Conservation (phyloP, 2,888 invertebrate species). For the Allolobophora icterica region DNA sequence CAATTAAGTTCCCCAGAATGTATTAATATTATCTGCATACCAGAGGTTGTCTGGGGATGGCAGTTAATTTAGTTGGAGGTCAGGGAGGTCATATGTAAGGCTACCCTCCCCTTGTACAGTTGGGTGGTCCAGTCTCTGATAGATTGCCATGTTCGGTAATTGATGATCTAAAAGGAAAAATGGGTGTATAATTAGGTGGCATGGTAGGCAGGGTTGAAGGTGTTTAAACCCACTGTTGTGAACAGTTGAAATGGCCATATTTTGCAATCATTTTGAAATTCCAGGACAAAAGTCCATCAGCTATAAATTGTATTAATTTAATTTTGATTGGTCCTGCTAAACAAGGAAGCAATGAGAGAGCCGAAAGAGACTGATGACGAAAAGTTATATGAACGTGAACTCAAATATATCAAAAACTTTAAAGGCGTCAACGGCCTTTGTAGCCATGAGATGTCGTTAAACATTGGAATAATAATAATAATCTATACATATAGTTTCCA, state of each 20-base stretch:
- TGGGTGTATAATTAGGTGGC: neutral
- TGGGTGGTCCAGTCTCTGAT: neutral
- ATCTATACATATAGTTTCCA: too few relatives aligned
- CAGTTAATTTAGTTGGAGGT: neutral
- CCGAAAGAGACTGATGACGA: too few relatives aligned
- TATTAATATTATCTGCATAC: slow-evolving; percentile 11
- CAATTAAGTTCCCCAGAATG: neutral
- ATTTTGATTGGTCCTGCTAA: too few relatives aligned
- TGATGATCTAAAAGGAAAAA: neutral
- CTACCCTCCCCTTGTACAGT: neutral
- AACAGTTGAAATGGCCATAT: neutral
- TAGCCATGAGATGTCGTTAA: too few relatives aligned
- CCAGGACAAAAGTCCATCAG: neutral
- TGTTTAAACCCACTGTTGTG: neutral
- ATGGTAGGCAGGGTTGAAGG: neutral
- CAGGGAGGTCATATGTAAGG: neutral
- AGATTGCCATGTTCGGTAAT: neutral
- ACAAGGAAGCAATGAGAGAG: too few relatives aligned
- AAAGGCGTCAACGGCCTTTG: too few relatives aligned
- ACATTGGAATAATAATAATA: too few relatives aligned
- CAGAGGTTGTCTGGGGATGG: neutral
- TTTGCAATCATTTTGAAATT: neutral
- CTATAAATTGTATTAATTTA: neutral
- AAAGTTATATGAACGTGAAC: too few relatives aligned
- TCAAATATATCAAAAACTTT: too few relatives aligned